phyloP scores from a whole-genome alignment of 1,140 invertebrate genomes.

The Formica exsecta region DNA sequence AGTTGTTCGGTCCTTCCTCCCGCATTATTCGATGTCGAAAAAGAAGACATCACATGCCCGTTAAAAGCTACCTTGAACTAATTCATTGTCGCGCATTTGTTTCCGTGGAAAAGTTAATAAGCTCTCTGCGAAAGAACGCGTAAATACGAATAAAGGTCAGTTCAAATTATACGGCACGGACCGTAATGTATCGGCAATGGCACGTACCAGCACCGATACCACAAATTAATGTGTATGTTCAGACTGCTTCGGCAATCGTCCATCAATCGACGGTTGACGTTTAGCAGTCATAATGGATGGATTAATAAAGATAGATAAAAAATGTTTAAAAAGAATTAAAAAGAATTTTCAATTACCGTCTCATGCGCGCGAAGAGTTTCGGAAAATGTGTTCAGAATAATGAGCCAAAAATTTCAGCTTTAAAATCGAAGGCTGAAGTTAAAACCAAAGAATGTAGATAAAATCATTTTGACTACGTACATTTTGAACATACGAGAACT shows the following conservation, averaged over 20 bases:
- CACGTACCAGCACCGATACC: too few relatives aligned
- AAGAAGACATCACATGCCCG: not conserved
- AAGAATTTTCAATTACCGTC: slow-evolving; percentile 10
- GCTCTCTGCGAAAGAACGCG: slow-evolving; percentile 4
- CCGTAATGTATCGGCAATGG: too few relatives aligned
- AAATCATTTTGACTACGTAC: too few relatives aligned
- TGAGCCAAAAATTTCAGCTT: slow-evolving; percentile 1
- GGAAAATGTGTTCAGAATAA: not conserved
- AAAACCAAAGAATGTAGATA: not conserved
- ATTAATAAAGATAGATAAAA: too few relatives aligned
- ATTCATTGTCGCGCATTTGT: slow-evolving; percentile 60
- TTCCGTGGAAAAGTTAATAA: slow-evolving; percentile 59
- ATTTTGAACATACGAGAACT: too few relatives aligned
- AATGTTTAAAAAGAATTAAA: not conserved
- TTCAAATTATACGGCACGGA: too few relatives aligned
- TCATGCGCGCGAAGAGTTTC: slow-evolving; percentile 6
- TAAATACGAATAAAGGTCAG: not conserved
- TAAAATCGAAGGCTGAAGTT: not conserved
- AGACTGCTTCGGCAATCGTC: too few relatives aligned
- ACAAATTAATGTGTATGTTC: too few relatives aligned
- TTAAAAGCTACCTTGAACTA: slow-evolving; percentile 49
- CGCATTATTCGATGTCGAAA: slow-evolving; percentile 7
- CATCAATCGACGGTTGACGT: too few relatives aligned
- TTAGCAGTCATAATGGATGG: too few relatives aligned
- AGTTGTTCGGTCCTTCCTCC: not conserved